Evolutionary conservation across 2,797 vertebrate genomes (phyloP), one percentile per base, ranked within the genome.

Genomic region (Adelosebastes latens): DNA sequence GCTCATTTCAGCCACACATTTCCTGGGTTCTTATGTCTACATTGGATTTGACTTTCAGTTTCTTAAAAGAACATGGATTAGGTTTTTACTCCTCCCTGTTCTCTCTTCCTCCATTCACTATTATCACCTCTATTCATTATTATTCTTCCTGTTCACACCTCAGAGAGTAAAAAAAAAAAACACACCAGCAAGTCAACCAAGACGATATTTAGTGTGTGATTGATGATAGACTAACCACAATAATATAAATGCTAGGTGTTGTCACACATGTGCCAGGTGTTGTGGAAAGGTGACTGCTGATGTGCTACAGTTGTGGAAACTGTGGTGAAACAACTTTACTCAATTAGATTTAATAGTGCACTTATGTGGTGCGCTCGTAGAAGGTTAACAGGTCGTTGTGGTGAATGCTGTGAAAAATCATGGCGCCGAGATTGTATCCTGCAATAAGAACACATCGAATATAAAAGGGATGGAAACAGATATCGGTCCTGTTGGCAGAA

Each of bases 321-420:
- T 91, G 90, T 87, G 91, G 90, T 92, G 52, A 82, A 83, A 72
- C 68, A 75, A 52, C 61, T 86, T 76, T 62, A 67, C 55, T 89
- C 62, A 77, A 88, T 92, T 89, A 84, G 36, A 87, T 63, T 74
- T 87, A 90, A 88, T 92, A 79, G 59, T 68, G 39, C 64, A 46
- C 14, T 86, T 69, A 32, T 87, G 87, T 76, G 82, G 84, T 81
- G 59, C 29, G n/a, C 29, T 77, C 6, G 4, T 36, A 32, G 25
- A 64, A 83, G 88, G 83, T 92, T 86, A 92, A 66, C 65, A 29
- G 88, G 88, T 83, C 69, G 46, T 31, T 90, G 89, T 87, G 91
- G 88, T 88, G 1, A 20, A 88, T 2, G n/a, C 70, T 87, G 85
- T 84, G 84, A 92, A 81, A 73, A 81, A 78, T 87, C 29, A 76